Evolutionary conservation across 2,888 invertebrate genomes (phyloP).

Genomic region (Loripinus fragilis): DNA sequence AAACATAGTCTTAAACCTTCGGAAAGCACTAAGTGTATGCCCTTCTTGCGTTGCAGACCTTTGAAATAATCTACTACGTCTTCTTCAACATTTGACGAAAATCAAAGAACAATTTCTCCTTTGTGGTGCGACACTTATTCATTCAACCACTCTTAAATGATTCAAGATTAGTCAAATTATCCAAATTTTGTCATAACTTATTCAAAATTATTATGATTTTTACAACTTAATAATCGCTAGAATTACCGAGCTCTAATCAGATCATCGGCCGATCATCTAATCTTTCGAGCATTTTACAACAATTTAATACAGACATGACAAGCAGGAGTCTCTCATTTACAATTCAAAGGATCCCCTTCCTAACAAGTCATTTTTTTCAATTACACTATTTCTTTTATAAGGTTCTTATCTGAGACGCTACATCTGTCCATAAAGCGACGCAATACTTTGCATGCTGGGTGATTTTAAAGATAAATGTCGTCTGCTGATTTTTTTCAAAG

Average conservation of each 20-base stretch:
- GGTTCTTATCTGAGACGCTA: neutral
- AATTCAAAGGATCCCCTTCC: neutral
- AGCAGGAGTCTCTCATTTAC: neutral
- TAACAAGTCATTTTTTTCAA: neutral
- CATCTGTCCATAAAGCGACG: constrained; percentile 6
- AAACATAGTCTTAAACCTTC: no score
- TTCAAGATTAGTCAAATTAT: neutral
- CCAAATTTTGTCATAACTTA: neutral
- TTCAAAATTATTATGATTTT: neutral
- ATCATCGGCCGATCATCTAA: constrained; percentile 3
- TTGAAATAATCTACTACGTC: no score
- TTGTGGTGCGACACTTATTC: constrained; percentile 1
- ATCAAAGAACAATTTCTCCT: neutral
- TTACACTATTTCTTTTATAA: neutral
- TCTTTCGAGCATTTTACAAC: constrained; percentile 6
- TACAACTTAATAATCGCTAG: neutral
- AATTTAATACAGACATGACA: constrained; percentile 11
- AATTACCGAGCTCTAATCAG: constrained; percentile 6
- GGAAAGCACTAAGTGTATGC: no score
- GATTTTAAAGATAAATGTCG: no score
- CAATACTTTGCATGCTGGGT: no score
- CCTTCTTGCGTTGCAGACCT: no score
- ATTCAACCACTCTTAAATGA: neutral
- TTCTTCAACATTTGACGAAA: neutral
- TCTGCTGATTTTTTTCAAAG: no score